A percentile compares a stretch with the other conserved stretches of the same genome.
These are phyloP conservation scores for Synergus itoensis DNA, from an alignment of 2,888 invertebrate genomes.

Conservation along the genomic window DNA sequence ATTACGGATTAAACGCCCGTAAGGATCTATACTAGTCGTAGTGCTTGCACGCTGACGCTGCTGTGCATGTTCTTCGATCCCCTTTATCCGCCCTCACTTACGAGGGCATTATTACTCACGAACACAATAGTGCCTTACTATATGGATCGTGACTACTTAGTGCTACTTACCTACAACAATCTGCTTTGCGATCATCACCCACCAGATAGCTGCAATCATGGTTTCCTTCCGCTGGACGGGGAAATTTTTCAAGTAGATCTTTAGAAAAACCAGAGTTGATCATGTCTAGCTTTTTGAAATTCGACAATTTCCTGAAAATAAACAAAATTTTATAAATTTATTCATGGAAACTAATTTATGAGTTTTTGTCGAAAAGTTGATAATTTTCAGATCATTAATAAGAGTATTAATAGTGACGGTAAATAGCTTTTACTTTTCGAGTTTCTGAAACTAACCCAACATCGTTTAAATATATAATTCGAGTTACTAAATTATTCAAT, in stretches of 20 bases:
- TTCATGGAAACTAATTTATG: background rate
- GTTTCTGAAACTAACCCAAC: background rate
- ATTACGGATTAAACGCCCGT: slow-evolving; percentile 66
- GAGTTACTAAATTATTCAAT: background rate
- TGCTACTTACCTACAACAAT: slow-evolving; percentile 33
- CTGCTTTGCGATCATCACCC: slow-evolving; percentile 33
- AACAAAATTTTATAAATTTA: background rate
- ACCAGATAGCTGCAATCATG: slow-evolving; percentile 8
- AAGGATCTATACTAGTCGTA: slow-evolving; percentile 50
- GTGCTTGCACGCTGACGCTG: slow-evolving; percentile 44
- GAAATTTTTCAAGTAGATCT: background rate
- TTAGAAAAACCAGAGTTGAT: background rate
- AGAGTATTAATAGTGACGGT: background rate
- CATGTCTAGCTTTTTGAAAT: background rate
- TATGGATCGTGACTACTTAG: slow-evolving; percentile 39
- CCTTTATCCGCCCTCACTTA: slow-evolving; percentile 23
- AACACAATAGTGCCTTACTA: slow-evolving; percentile 24
- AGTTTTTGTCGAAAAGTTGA: background rate
- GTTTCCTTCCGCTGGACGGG: background rate
- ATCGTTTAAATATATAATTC: slow-evolving; percentile 19
- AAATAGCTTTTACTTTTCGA: background rate
- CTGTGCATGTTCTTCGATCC: slow-evolving; percentile 37
- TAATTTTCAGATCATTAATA: background rate
- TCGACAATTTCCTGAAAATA: background rate
- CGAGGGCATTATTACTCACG: slow-evolving; percentile 34